Conservation (phyloP, 2,888 invertebrate species). For the Biston betularia region DNA sequence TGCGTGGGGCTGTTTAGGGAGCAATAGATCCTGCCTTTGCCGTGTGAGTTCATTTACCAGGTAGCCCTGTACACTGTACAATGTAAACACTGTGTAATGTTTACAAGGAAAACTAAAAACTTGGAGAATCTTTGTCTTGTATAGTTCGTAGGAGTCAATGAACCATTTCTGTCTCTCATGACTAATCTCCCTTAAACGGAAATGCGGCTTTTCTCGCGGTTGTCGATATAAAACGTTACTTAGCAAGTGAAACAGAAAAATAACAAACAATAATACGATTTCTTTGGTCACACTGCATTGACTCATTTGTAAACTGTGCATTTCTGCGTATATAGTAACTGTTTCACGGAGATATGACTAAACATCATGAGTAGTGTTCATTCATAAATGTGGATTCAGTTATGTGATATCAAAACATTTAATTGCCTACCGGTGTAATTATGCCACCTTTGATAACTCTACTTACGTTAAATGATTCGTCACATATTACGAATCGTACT, state of each 20-base stretch:
- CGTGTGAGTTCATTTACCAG: too few species aligned
- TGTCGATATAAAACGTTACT: slow-evolving; percentile 32
- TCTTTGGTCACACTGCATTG: slow-evolving; percentile 51
- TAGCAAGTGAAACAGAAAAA: slow-evolving; percentile 35
- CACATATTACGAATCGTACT: slow-evolving; percentile 16
- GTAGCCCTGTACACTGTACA: too few species aligned
- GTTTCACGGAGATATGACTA: slow-evolving; percentile 70
- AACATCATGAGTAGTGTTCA: slow-evolving; percentile 68
- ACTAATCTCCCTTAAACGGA: slow-evolving; percentile 22
- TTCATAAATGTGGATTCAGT: slow-evolving; percentile 67
- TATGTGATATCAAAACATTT: slow-evolving; percentile 38
- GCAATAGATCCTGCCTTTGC: too few species aligned
- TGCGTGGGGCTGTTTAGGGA: too few species aligned
- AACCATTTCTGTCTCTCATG: slow-evolving; percentile 16
- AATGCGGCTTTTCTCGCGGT: slow-evolving; percentile 36
- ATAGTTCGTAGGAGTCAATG: slow-evolving; percentile 7
- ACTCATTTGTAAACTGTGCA: slow-evolving; percentile 62
- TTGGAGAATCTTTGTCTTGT: not conserved
- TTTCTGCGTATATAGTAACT: slow-evolving; percentile 60
- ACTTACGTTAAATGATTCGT: slow-evolving; percentile 17
- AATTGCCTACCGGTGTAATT: slow-evolving; percentile 31
- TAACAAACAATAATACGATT: slow-evolving; percentile 37
- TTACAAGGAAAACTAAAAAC: not conserved
- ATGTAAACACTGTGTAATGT: too few species aligned
- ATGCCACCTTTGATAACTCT: slow-evolving; percentile 45